Evolutionary conservation across 2,113 vertebrate genomes (phyloP).

Genomic region (Chelonoidis abingdonii): DNA sequence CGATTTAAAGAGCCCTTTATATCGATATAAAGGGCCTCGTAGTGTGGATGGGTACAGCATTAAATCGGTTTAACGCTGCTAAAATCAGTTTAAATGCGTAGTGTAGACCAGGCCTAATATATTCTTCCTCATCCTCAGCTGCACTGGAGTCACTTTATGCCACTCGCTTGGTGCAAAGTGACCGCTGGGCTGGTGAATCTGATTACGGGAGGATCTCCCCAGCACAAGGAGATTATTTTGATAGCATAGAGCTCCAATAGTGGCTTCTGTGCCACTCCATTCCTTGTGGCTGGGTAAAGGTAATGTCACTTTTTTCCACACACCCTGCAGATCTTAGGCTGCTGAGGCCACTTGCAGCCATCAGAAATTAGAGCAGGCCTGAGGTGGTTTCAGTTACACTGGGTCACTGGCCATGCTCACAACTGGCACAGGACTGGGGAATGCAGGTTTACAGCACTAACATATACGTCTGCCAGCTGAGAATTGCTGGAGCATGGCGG

Average conservation of each 20-base stretch:
- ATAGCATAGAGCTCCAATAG: background rate
- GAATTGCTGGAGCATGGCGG: background rate
- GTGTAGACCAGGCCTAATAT: background rate
- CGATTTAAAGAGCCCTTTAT: too few species aligned
- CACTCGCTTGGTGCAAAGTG: background rate
- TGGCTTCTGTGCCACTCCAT: background rate
- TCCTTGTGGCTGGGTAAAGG: background rate
- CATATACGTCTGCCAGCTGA: background rate
- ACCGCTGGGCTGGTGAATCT: background rate
- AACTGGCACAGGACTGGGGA: background rate
- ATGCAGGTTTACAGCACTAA: background rate
- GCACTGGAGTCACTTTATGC: accelerated
- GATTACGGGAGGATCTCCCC: background rate
- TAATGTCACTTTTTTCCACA: background rate
- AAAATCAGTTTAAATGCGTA: too few species aligned
- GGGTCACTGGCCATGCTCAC: background rate
- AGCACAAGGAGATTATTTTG: background rate
- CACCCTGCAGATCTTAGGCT: background rate
- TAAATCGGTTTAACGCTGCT: too few species aligned
- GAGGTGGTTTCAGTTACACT: background rate
- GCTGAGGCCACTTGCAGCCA: background rate
- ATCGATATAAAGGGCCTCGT: too few species aligned
- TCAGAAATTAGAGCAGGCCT: background rate
- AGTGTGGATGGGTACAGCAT: too few species aligned
- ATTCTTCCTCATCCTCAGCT: background rate